phyloP scores from a whole-genome alignment of 2,113 vertebrate genomes.

The Noctilio leporinus region DNA sequence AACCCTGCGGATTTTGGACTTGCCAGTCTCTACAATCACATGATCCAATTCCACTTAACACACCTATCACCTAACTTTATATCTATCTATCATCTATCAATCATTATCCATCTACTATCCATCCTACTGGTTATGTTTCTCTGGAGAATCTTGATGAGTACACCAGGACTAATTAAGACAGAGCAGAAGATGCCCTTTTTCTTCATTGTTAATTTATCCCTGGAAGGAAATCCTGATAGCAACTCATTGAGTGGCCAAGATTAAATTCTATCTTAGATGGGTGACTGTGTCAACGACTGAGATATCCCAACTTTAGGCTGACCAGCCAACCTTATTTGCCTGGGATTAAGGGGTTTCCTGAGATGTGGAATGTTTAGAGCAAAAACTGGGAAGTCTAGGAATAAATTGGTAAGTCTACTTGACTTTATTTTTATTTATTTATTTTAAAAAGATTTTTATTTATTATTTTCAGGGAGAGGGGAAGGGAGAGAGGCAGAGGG shows the following conservation, averaged over 20 bases:
- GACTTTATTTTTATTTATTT: too few relatives aligned
- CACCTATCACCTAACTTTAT: background rate
- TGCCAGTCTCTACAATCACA: background rate
- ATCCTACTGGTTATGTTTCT: background rate
- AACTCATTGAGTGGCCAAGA: background rate
- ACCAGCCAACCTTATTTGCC: background rate
- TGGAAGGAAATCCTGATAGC: background rate
- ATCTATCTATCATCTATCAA: background rate
- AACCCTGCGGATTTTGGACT: background rate
- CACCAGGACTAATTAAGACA: background rate
- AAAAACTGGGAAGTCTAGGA: background rate
- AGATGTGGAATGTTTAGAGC: background rate
- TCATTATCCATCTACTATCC: background rate
- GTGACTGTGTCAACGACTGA: background rate
- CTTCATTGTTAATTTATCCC: background rate
- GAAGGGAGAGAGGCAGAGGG: too few relatives aligned
- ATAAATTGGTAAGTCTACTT: background rate
- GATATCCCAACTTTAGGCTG: background rate
- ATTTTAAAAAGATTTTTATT: too few relatives aligned
- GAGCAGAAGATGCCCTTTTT: background rate
- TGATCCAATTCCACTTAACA: background rate
- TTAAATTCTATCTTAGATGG: background rate
- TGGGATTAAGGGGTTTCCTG: background rate
- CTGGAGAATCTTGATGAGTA: background rate
- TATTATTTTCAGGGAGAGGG: too few relatives aligned